Evolutionary conservation across 2,888 invertebrate species (phyloP).

Genomic region (Nomada goodeniana): DNA sequence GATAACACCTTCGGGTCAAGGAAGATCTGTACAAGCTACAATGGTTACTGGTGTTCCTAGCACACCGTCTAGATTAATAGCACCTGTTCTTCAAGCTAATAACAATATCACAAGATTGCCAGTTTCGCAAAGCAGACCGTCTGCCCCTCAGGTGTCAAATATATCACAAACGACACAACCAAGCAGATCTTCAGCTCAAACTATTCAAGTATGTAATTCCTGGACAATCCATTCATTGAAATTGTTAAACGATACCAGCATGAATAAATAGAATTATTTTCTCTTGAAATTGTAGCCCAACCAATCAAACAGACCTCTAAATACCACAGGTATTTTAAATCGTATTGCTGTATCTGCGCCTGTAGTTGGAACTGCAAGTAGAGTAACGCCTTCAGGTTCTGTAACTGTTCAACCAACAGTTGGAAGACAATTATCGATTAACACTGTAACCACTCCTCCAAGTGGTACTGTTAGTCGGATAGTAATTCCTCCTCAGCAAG

Average conservation of each 20-base stretch:
- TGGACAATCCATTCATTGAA: background rate
- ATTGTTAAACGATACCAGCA: background rate
- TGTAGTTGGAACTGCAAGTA: conserved; percentile 78
- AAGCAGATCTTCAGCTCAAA: conserved; percentile 75
- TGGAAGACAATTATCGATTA: conserved; percentile 80
- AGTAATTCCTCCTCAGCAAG: conserved; percentile 81
- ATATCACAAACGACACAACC: conserved; percentile 77
- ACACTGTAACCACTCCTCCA: conserved; percentile 74
- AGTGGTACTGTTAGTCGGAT: conserved; percentile 80
- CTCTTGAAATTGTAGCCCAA: conserved; percentile 71
- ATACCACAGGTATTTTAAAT: conserved; percentile 76
- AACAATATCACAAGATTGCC: conserved; percentile 79
- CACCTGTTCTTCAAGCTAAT: conserved; percentile 80
- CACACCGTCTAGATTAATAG: conserved; percentile 79
- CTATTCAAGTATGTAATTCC: conserved; percentile 75
- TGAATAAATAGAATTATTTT: conserved; percentile 12
- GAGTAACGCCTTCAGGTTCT: conserved; percentile 78
- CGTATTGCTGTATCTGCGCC: conserved; percentile 81
- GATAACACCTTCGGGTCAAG: conserved; percentile 75
- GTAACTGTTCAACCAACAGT: conserved; percentile 79
- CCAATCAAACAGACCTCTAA: conserved; percentile 77
- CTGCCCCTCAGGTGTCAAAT: conserved; percentile 76
- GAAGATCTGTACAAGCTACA: conserved; percentile 80
- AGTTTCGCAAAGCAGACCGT: conserved; percentile 76
- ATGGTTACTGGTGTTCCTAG: conserved; percentile 80